phyloP scores from a whole-genome alignment of 2,888 invertebrate genomes.

The Athalia rosae region DNA sequence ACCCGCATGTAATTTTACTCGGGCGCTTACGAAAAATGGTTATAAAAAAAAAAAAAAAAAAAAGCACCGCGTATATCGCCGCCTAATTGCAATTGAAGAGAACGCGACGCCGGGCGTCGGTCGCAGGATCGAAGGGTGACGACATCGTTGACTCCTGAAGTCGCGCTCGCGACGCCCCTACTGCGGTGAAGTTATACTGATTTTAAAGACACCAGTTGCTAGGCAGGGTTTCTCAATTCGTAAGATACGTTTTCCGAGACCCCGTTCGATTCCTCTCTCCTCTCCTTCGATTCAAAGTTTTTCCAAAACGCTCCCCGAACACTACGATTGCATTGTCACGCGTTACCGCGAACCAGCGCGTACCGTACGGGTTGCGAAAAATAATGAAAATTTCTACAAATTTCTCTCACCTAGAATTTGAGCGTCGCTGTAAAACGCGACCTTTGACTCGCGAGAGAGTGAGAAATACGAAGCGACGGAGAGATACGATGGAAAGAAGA shows the following conservation, averaged over 20 bases:
- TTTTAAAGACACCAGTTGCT: conserved; percentile 68
- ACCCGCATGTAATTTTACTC: no score
- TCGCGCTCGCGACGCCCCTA: background rate
- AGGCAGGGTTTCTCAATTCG: conserved; percentile 69
- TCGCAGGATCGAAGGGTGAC: background rate
- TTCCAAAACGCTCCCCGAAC: no score
- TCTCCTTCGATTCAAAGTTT: no score
- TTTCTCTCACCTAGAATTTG: background rate
- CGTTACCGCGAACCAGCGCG: background rate
- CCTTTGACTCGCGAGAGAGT: background rate
- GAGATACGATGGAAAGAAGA: no score
- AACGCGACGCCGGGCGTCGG: background rate
- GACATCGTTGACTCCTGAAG: conserved; percentile 1
- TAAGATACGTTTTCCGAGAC: conserved; percentile 55
- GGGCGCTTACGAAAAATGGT: no score
- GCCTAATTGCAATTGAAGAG: no score
- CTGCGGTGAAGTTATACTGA: background rate
- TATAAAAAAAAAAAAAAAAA: no score
- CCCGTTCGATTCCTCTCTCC: background rate
- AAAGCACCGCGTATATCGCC: no score
- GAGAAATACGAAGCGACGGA: conserved; percentile 32
- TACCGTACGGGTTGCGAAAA: no score
- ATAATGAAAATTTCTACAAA: background rate
- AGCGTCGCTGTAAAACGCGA: conserved; percentile 46
- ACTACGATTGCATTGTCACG: no score